phyloP scores from a whole-genome alignment of 1,140 invertebrate species.

The Heliothis virescens region DNA sequence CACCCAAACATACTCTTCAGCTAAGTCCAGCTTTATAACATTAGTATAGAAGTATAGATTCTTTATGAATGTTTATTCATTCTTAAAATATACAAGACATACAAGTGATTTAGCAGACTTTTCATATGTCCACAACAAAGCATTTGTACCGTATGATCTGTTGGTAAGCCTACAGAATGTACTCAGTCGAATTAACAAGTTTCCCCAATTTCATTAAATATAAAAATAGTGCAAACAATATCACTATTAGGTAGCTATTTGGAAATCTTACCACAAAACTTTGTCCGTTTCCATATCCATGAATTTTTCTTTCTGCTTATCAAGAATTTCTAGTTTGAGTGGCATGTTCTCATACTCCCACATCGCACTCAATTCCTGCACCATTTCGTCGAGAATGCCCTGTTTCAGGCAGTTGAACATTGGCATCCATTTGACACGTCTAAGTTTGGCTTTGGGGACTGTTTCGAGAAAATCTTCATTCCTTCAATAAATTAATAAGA shows the following conservation, averaged over 20 bases:
- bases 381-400: conserved; percentile 76
- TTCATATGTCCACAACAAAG: no score
- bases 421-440: conserved; percentile 80
- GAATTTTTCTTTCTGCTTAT: conserved; percentile 81
- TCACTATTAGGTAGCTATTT: neutral
- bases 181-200: no score
- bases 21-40: no score
- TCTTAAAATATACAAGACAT: no score
- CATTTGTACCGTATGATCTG: no score
- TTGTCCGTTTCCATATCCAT: conserved; percentile 63
- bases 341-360: conserved; percentile 83
- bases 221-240: no score
- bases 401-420: conserved; percentile 82
- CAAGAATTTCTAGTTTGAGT: conserved; percentile 73
- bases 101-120: no score
- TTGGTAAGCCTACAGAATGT: no score
- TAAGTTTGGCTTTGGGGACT: conserved; percentile 77
- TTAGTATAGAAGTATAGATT: no score
- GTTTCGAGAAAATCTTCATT: conserved; percentile 81
- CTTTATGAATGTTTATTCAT: neutral
- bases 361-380: conserved; percentile 80
- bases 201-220: no score
- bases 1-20: neutral
- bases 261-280: conserved; percentile 69
- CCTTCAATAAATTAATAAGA: conserved; percentile 59